Base-by-base conservation (phyloP, 1,140 invertebrate genomes). In the Monochamus saltuarius region DNA sequence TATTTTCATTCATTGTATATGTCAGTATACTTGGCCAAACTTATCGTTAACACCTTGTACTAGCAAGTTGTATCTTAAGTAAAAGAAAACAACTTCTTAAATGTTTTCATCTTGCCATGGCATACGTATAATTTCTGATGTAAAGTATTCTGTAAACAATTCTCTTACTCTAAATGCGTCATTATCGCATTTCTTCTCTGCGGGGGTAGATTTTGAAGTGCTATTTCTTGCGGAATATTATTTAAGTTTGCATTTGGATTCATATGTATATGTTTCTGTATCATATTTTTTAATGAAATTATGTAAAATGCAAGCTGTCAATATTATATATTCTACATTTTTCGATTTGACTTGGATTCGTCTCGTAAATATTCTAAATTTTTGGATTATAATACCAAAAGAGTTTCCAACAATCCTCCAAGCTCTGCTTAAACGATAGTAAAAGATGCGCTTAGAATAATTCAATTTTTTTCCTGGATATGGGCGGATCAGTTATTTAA, bases 401-500 rank as follows among this genome's bases (percentile, higher is more conserved):
- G 73, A 68, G 67, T 75, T 75, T 68, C 75, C 74, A 8, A 72
- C 60, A 37, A 61, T 66, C 17, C 73, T 57, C 55, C 74, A 60
- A 6, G 70, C 74, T 14, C 75, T 52, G 14, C 70, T 70, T 29
- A 75, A 64, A 47, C 73, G 60, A 58, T 79, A 80, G 51, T 81
- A 79, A 57, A 75, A 79, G 7, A 78, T 69, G 45, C 73, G 65
- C 64, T 78, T 65, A 11, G 60, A 46, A 10, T 55, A 40, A 51
- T 49, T 61, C 22, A 75, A 60, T 40, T 72, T 14, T 38, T 53
- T 63, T 34, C 68, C 67, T 39, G 68, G 66, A 64, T 72, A 82
- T 46, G 79, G 78, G 59, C 76, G 77, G 66, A 80, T 68, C 54
- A 81, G 52, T 54, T 76, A 66, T 69, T 69, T 42, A 81, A 52